Conservation (phyloP, 2,888 invertebrate genomes). For the Apotomis betuletana region DNA sequence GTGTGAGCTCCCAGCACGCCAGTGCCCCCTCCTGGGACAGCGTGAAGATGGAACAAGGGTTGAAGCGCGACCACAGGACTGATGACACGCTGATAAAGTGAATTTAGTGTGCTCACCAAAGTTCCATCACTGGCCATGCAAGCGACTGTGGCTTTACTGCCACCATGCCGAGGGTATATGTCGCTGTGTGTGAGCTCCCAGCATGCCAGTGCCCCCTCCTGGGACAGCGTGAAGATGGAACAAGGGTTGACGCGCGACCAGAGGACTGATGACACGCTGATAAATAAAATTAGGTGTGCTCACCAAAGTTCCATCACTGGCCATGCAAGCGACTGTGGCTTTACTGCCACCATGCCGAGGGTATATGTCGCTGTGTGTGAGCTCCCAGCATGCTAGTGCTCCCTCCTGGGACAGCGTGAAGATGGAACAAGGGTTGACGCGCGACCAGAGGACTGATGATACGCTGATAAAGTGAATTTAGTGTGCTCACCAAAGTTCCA, state of each 20-base stretch:
- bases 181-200: constrained; percentile 72
- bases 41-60: constrained; percentile 64
- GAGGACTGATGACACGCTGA: constrained; percentile 19
- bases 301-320: constrained; percentile 55
- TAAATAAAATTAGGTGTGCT: constrained; percentile 37
- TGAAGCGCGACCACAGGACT: constrained; percentile 59
- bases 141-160: constrained; percentile 46
- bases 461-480: no score
- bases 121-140: constrained; percentile 48
- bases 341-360: constrained; percentile 41
- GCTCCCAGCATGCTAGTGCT: constrained; percentile 60
- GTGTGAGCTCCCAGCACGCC: constrained; percentile 63
- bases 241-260: constrained; percentile 69
- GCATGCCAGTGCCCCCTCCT: constrained; percentile 50
- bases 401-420: constrained; percentile 51
- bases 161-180: constrained; percentile 50
- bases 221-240: constrained; percentile 54
- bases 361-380: constrained; percentile 67
- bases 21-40: constrained; percentile 51
- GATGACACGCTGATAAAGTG: no score
- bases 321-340: constrained; percentile 46
- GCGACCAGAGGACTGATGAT: no score
- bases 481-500: constrained; percentile 59
- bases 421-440: constrained; percentile 63
- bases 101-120: no score